These are phyloP conservation scores for Polietes domitor DNA, from an alignment of 2,888 invertebrate species.

Conservation along the genomic window DNA sequence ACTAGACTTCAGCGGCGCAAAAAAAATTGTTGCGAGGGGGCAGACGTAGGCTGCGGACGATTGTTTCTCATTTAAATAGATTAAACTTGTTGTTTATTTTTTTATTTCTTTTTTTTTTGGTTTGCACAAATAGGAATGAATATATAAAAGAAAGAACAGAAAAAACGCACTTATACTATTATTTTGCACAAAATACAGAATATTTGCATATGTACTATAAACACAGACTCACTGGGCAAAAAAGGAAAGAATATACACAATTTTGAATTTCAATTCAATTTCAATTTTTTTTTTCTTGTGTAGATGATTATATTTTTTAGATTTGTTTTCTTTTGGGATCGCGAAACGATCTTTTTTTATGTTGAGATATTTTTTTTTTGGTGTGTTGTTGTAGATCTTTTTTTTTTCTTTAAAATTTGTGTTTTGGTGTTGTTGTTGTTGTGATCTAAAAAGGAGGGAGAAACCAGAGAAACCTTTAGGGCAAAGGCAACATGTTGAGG, in stretches of 20 bases:
- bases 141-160: neutral
- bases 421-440: neutral
- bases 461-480: neutral
- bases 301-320: neutral
- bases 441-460: neutral
- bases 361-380: neutral
- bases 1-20: neutral
- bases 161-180: neutral
- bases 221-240: neutral
- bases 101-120: neutral
- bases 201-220: slow-evolving; percentile 3
- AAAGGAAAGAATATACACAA: too few species aligned
- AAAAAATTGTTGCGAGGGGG: too few species aligned
- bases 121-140: neutral
- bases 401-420: neutral
- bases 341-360: neutral
- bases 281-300: neutral
- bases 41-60: neutral
- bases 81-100: neutral
- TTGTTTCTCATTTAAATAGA: neutral
- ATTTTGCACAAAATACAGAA: neutral
- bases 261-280: too few species aligned
- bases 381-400: neutral
- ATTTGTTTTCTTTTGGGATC: neutral
- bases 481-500: slow-evolving; percentile 14